Evolutionary conservation across 2,888 invertebrate species (phyloP).

Genomic region (Orthosia gothica): DNA sequence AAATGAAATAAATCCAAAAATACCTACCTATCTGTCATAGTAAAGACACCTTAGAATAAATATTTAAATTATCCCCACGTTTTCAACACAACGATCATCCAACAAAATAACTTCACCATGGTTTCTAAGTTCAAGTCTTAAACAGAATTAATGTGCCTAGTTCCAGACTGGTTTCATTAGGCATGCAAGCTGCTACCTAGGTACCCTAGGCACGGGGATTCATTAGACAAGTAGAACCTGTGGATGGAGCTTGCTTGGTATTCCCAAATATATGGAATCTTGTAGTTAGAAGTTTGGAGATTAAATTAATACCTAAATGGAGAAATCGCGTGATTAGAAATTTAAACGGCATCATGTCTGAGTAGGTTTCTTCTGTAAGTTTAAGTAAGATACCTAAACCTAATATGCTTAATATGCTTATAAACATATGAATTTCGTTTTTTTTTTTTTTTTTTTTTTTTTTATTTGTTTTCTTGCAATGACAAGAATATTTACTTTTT

Average conservation of each 20-base stretch:
- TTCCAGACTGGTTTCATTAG: constrained; percentile 39
- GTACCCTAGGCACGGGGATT: constrained; percentile 19
- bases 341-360: background rate
- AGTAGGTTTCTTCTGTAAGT: background rate
- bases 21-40: background rate
- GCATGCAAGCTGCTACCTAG: constrained; percentile 40
- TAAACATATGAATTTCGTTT: too few species aligned
- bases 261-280: constrained; percentile 27
- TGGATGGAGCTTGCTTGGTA: constrained; percentile 6
- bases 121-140: constrained; percentile 21
- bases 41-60: background rate
- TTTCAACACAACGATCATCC: constrained; percentile 7
- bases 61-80: background rate
- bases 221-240: constrained; percentile 33
- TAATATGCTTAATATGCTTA: too few species aligned
- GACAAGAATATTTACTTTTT: too few species aligned
- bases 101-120: constrained; percentile 27
- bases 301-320: constrained; percentile 12
- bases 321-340: background rate
- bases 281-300: constrained; percentile 10
- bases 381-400: too few species aligned
- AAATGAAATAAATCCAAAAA: background rate
- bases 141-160: constrained; percentile 52
- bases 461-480: too few species aligned
- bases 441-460: too few species aligned